Evolutionary conservation across 2,888 invertebrate species (phyloP).

Genomic region (Eupeodes luniger): DNA sequence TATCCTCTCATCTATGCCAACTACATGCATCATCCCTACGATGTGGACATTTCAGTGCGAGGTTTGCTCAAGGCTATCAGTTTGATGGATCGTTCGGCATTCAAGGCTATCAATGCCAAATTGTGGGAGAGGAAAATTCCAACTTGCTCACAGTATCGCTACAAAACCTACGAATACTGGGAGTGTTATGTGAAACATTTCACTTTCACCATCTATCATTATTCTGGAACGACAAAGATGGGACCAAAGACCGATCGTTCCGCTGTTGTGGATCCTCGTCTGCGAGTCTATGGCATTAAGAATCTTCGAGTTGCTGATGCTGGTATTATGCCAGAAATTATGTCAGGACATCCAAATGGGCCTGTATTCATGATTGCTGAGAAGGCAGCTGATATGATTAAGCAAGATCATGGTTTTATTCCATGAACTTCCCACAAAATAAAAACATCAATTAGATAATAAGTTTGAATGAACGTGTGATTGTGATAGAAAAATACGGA

Average conservation of each 20-base stretch:
- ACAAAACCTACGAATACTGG: conserved; percentile 87
- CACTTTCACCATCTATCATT: conserved; percentile 88
- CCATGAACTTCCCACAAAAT: conserved; percentile 46
- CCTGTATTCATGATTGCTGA: conserved; percentile 86
- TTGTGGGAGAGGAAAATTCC: conserved; percentile 86
- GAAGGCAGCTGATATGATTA: conserved; percentile 86
- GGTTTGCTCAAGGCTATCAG: conserved; percentile 86
- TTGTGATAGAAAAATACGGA: conserved; percentile 52
- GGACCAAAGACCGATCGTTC: conserved; percentile 86
- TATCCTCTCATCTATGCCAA: conserved; percentile 89
- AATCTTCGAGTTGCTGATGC: conserved; percentile 86
- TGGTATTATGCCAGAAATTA: conserved; percentile 85
- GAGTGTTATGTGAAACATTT: conserved; percentile 87
- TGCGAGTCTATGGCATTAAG: conserved; percentile 85
- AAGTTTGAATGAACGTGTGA: conserved; percentile 18
- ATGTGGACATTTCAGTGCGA: conserved; percentile 87
- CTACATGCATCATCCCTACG: conserved; percentile 87
- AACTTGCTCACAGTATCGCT: conserved; percentile 85
- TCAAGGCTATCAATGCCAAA: conserved; percentile 85
- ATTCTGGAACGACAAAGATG: conserved; percentile 88
- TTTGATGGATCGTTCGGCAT: conserved; percentile 85
- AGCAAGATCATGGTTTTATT: conserved; percentile 84
- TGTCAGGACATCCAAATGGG: conserved; percentile 86
- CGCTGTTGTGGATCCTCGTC: conserved; percentile 88
- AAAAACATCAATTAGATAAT: background rate